These are phyloP conservation scores for Kuschelorhynchus macadamiae DNA, from an alignment of 2,888 invertebrate species.

Conservation along the genomic window DNA sequence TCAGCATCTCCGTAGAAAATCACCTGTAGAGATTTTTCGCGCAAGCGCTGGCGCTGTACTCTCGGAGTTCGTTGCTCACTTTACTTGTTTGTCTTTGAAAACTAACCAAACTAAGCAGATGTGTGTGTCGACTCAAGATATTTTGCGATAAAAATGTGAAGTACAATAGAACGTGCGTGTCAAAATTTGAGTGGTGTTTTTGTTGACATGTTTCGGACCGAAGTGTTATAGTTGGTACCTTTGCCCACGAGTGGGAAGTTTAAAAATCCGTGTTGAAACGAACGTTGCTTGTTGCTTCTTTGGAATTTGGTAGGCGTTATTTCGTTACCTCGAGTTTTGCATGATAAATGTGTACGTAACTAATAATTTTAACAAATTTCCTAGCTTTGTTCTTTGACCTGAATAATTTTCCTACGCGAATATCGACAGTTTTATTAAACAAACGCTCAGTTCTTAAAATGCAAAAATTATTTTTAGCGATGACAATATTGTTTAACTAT, in stretches of 20 bases:
- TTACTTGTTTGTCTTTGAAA: too few relatives aligned
- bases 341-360: constrained; percentile 28
- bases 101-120: constrained; percentile 44
- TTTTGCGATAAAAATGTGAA: constrained; percentile 26
- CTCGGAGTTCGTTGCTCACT: too few relatives aligned
- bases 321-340: constrained; percentile 45
- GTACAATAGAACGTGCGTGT: not conserved
- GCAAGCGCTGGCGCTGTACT: too few relatives aligned
- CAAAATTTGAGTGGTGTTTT: constrained; percentile 26
- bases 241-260: constrained; percentile 9
- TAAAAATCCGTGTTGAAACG: constrained; percentile 40
- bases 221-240: constrained; percentile 13
- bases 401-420: too few relatives aligned
- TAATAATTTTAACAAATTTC: constrained; percentile 20
- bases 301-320: constrained; percentile 61
- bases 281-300: constrained; percentile 16
- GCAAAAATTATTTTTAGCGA: too few relatives aligned
- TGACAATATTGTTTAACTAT: too few relatives aligned
- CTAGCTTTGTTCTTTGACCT: too few relatives aligned
- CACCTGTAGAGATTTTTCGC: too few relatives aligned
- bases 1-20: too few relatives aligned
- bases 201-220: constrained; percentile 31
- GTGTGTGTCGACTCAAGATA: constrained; percentile 22
- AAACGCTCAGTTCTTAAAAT: too few relatives aligned
- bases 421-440: too few relatives aligned